Base-by-base conservation (phyloP, 2,113 vertebrate species). In the Pollimyrus isidori region DNA sequence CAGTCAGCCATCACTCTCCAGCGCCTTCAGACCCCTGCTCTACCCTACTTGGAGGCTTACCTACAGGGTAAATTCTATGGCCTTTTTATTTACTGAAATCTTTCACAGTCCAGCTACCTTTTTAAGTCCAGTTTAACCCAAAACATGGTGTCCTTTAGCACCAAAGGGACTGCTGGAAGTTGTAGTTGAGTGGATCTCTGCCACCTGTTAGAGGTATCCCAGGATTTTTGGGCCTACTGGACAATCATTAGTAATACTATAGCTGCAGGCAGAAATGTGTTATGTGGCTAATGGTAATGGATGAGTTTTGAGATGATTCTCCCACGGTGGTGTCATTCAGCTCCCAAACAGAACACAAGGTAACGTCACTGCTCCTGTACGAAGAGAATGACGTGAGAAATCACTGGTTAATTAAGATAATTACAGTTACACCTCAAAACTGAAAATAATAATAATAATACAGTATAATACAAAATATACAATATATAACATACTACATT, bases 161-260 rank as follows among this genome's bases (percentile, higher is more conserved):
- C n/a, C 13, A 7, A 50, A 87, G 30, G 6, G 35, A 35, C 35
- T 42, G 73, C 35, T 80, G 73, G 73, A 39, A 76, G 69, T 11
- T 52, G 13, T 19, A 11, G 49, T 17, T 52, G n/a, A 9, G 85
- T 56, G 4, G 50, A 26, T 48, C 49, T 19, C 83, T 26, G n/a
- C 21, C 85, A 86, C 26, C 46, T 21, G 46, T 21, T 23, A 23
- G 21, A 11, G 83, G 21, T 48, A 21, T 85, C 48, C 23, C 7
- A 49, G 4, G 48, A 5, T 6, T 49, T n/a, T 49, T 26, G 48
- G n/a, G 85, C 50, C 48, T 87, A 35, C 23, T 56, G 50, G 11
- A 53, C 48, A 87, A 39, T 87, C 85, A 87, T 87, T 87, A 87
- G 50, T 87, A 87, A 87, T 87, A 87, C 50, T 87, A 56, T 35